Conservation (phyloP, 1,140 invertebrate species). For the Diprion similis region DNA sequence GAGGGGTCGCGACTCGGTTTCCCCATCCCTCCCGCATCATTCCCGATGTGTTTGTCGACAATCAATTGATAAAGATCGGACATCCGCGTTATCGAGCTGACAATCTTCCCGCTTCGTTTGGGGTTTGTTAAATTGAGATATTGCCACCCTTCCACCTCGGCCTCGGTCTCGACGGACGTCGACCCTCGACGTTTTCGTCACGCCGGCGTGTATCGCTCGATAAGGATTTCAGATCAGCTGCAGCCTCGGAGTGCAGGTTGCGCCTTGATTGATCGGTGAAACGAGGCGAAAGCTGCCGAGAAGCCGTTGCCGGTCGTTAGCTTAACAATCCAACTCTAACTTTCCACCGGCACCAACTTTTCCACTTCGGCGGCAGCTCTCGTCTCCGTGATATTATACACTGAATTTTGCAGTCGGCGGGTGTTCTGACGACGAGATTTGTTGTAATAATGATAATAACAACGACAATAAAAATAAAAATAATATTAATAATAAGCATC, state of each 20-base stretch:
- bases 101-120: slow-evolving; percentile 26
- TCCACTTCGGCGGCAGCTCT: not conserved
- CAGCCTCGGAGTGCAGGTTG: not conserved
- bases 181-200: too few relatives aligned
- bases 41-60: not conserved
- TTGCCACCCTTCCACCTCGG: slow-evolving; percentile 15
- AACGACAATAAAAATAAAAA: too few relatives aligned
- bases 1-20: slow-evolving; percentile 21
- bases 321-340: not conserved
- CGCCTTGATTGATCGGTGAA: too few relatives aligned
- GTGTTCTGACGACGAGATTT: too few relatives aligned
- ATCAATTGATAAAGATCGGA: slow-evolving; percentile 27
- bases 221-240: not conserved
- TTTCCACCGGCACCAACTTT: not conserved
- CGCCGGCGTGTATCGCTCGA: too few relatives aligned
- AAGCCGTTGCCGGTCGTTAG: not conserved
- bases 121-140: slow-evolving; percentile 40
- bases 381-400: not conserved
- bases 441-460: too few relatives aligned
- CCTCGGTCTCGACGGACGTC: too few relatives aligned
- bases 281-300: too few relatives aligned
- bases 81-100: slow-evolving; percentile 37
- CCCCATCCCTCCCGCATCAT: slow-evolving; percentile 16
- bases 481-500: too few relatives aligned
- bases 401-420: not conserved